Conservation (phyloP, 1,140 invertebrate genomes). For the Ganaspis sp. region DNA sequence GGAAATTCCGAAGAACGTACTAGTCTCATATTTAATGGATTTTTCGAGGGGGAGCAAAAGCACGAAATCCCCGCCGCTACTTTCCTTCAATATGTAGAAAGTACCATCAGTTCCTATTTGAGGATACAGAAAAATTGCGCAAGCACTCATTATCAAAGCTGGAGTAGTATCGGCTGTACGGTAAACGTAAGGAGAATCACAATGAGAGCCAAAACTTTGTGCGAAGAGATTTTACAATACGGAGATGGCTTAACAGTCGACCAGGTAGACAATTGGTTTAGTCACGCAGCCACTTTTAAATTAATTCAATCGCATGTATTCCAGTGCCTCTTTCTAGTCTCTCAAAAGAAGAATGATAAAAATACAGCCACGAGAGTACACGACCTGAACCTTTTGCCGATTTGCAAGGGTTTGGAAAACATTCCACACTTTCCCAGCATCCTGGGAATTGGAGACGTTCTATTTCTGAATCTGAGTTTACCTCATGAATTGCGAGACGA, state of each 20-base stretch:
- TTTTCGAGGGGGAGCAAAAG: conserved; percentile 70
- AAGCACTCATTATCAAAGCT: conserved; percentile 65
- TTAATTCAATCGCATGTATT: conserved; percentile 73
- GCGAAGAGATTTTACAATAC: conserved; percentile 65
- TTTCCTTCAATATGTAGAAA: conserved; percentile 71
- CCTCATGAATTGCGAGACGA: conserved; percentile 84
- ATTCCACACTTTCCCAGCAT: conserved; percentile 87
- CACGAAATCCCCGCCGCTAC: conserved; percentile 62
- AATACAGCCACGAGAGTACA: conserved; percentile 66
- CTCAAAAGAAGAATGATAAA: conserved; percentile 74
- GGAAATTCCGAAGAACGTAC: conserved; percentile 70
- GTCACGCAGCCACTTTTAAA: conserved; percentile 63
- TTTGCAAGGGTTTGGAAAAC: conserved; percentile 79
- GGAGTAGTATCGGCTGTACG: conserved; percentile 73
- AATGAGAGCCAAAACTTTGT: conserved; percentile 68
- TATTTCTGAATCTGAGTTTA: conserved; percentile 86
- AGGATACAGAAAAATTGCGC: conserved; percentile 70
- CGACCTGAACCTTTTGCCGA: conserved; percentile 76
- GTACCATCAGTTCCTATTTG: conserved; percentile 73
- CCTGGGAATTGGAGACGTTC: conserved; percentile 84
- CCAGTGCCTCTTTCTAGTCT: conserved; percentile 71
- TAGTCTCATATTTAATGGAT: conserved; percentile 66
- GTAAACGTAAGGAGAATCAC: conserved; percentile 70
- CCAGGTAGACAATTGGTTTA: conserved; percentile 69
- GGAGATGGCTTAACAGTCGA: conserved; percentile 64